A percentile compares a stretch with the other conserved stretches of the same genome.
These are phyloP conservation scores for Drosophila azteca DNA, from an alignment of 1,140 invertebrate species.

Conservation along the genomic window DNA sequence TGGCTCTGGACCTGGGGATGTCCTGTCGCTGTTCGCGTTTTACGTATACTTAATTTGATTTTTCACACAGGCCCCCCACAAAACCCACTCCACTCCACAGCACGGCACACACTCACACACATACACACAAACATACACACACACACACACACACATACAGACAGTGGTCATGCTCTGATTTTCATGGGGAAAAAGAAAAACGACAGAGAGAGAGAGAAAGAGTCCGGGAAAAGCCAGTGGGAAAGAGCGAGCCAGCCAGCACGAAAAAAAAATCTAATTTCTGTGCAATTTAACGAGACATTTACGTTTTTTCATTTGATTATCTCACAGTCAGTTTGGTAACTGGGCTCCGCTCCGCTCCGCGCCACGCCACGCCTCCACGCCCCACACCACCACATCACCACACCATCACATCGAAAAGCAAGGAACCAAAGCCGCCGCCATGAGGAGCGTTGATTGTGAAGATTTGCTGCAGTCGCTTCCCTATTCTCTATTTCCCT, in stretches of 20 bases:
- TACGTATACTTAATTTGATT: conserved; percentile 82
- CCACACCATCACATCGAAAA: background rate
- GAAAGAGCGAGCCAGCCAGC: conserved; percentile 1
- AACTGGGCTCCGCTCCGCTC: conserved; percentile 50
- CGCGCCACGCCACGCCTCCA: background rate
- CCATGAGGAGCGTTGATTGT: conserved; percentile 64
- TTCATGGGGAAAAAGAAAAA: conserved; percentile 40
- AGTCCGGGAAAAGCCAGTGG: conserved; percentile 7
- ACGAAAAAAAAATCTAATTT: conserved; percentile 77
- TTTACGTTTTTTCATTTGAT: conserved; percentile 83
- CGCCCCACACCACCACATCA: background rate
- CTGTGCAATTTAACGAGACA: conserved; percentile 83
- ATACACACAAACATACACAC: conserved; percentile 35
- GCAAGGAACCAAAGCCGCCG: background rate
- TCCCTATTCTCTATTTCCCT: conserved; percentile 20
- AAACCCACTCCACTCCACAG: conserved; percentile 3
- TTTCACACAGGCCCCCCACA: conserved; percentile 63
- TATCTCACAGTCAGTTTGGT: conserved; percentile 79
- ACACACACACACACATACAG: conserved; percentile 34
- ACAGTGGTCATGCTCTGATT: conserved; percentile 80
- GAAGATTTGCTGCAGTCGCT: conserved; percentile 49
- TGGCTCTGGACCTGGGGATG: conserved; percentile 24
- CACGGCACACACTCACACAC: conserved; percentile 16
- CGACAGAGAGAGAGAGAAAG: conserved; percentile 6
- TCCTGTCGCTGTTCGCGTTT: conserved; percentile 67